A percentile compares a stretch with the other conserved stretches of the same genome.
These are phyloP conservation scores for Chaetura pelagica DNA, from an alignment of 2,113 vertebrate species.

Conservation along the genomic window DNA sequence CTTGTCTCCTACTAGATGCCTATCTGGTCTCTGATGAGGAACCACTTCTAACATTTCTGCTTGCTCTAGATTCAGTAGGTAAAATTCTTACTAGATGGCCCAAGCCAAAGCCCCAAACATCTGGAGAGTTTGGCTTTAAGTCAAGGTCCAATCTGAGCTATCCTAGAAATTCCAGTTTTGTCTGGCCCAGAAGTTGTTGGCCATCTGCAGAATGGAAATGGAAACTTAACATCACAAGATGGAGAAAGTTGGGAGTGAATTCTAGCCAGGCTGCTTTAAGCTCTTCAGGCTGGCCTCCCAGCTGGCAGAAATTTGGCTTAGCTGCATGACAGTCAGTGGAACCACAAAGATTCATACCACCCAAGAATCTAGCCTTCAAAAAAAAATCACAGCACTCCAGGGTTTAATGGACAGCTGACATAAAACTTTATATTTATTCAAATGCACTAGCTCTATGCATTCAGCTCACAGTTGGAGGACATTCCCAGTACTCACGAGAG, in stretches of 20 bases:
- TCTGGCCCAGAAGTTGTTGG: conserved; percentile 10
- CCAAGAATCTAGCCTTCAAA: background rate
- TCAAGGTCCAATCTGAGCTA: conserved; percentile 4
- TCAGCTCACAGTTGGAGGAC: background rate
- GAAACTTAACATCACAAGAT: conserved; percentile 19
- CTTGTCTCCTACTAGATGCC: background rate
- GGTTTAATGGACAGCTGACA: background rate
- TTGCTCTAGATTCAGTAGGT: background rate
- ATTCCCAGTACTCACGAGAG: background rate
- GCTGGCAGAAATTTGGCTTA: conserved; percentile 5
- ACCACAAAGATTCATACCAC: background rate
- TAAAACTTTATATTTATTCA: background rate
- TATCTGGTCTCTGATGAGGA: background rate
- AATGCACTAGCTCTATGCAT: background rate
- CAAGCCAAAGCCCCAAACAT: background rate
- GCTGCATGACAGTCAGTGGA: background rate
- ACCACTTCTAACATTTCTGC: background rate
- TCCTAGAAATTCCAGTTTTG: conserved; percentile 35
- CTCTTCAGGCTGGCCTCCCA: background rate
- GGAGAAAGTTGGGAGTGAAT: background rate
- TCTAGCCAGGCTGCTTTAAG: conserved; percentile 20
- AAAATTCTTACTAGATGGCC: background rate
- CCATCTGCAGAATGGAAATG: conserved; percentile 26
- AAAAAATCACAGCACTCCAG: background rate
- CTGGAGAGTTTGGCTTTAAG: conserved; percentile 18